Evolutionary conservation across 2,797 vertebrate genomes (phyloP).

Genomic region (Pangasius djambal): DNA sequence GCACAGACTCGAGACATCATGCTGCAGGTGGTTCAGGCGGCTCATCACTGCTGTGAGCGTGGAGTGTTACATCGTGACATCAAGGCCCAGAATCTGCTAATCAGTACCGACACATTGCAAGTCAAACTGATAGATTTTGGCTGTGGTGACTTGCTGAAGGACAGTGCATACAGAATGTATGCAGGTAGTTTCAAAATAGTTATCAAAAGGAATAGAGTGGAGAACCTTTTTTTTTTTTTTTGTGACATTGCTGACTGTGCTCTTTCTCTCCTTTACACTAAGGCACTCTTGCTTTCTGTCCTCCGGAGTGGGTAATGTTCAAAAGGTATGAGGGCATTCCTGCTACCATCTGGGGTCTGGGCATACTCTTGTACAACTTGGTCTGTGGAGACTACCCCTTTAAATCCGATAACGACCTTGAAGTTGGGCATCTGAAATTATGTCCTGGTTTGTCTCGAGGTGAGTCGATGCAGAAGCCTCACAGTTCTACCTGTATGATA

Average conservation of each 20-base stretch:
- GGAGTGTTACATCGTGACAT: not conserved
- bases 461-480: not conserved
- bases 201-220: not conserved
- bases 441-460: not conserved
- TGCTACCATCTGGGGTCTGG: not conserved
- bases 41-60: not conserved
- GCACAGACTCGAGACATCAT: not conserved
- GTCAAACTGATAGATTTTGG: not conserved
- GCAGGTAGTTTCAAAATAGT: not conserved
- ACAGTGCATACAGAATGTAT: not conserved
- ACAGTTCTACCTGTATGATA: not conserved
- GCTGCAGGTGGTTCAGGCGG: not conserved
- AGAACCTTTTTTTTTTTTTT: not conserved
- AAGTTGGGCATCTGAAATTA: too few species aligned
- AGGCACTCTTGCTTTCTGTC: not conserved
- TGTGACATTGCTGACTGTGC: not conserved
- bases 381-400: not conserved
- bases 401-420: not conserved
- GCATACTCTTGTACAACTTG: too few species aligned
- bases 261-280: not conserved
- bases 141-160: not conserved
- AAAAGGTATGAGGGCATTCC: not conserved
- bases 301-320: not conserved
- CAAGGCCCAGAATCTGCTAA: not conserved
- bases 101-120: not conserved